Evolutionary conservation across 2,888 invertebrate genomes (phyloP), one percentile per base, ranked within the genome.

Genomic region (Tetanocera ferruginea): DNA sequence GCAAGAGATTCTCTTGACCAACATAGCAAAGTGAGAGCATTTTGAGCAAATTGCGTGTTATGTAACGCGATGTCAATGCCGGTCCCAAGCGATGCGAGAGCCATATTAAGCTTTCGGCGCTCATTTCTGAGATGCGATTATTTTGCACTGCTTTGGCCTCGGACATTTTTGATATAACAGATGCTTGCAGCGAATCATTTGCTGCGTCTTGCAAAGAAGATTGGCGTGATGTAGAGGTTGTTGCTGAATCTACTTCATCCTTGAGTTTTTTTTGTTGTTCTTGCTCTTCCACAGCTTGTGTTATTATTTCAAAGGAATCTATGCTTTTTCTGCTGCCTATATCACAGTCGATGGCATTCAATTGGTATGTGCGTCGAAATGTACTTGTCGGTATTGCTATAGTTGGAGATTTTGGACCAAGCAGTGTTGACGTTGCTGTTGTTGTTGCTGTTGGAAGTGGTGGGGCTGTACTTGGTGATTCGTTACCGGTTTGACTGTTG

Each of bases 21-120:
- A 96, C 94, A 88, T 98, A 99, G 89, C 98, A 99, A 3, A 98
- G 90, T 0, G 97, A 96, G 74, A 99, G 90, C 96, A 99, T 98
- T 86, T 98, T 94, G 14, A 99, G 91, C 81, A 99, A 91, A 91
- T 98, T 98, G 79, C 96, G 92, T 0, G 98, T 96, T 37, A 99
- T 91, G 90, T 96, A 95, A 83, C 96, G 94, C 57, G 98, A 97
- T 0, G 97, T 97, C 31, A 99, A 91, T 67, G 98, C 96, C 0
- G 99, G 98, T 0, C 99, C 99, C 23, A 99, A 90, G 80, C 98
- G 93, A 90, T 98, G 96, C 0, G 97, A 94, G 78, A 99, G 87
- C 98, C 98, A 98, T 79, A 97, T 93, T 0, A 97, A 90, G 85
- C 96, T 96, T 85, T 96, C 97, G 0, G 94, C 93, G 85, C 96